phyloP scores from a whole-genome alignment of 1,140 invertebrate species.

The Meloidogyne chitwoodi region DNA sequence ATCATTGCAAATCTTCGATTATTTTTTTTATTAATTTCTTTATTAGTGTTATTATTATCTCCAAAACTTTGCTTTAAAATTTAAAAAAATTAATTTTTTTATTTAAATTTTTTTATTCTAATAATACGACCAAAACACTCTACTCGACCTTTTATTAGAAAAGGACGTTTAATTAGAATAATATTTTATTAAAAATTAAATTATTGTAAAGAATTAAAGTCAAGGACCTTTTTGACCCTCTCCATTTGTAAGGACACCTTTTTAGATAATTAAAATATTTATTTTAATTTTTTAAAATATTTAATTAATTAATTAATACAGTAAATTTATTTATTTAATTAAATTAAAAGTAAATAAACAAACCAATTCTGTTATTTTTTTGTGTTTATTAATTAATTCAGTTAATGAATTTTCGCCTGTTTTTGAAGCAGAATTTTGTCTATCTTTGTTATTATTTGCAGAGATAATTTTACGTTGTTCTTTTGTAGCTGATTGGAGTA shows the following conservation, averaged over 20 bases:
- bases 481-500: constrained; percentile 2
- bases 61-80: not conserved
- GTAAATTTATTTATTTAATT: not conserved
- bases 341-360: not conserved
- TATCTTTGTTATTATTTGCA: not conserved
- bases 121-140: not conserved
- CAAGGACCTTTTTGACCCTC: no score
- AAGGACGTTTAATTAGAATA: no score
- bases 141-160: not conserved
- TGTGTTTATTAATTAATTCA: constrained; percentile 17
- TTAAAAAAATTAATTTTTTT: not conserved
- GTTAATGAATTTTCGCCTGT: constrained; percentile 4
- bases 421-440: not conserved
- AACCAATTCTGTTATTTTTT: constrained; percentile 9
- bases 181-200: no score
- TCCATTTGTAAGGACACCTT: no score
- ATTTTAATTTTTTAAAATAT: not conserved
- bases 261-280: no score
- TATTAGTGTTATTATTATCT: not conserved
- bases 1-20: not conserved
- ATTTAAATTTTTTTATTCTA: not conserved
- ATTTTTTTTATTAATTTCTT: not conserved
- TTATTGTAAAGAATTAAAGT: no score
- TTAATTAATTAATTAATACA: no score
- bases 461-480: not conserved